Percentiles rank a stretch among this genome's conserved stretches.
Conservation (phyloP, 2,888 invertebrate species). For the Drosophila tripunctata region DNA sequence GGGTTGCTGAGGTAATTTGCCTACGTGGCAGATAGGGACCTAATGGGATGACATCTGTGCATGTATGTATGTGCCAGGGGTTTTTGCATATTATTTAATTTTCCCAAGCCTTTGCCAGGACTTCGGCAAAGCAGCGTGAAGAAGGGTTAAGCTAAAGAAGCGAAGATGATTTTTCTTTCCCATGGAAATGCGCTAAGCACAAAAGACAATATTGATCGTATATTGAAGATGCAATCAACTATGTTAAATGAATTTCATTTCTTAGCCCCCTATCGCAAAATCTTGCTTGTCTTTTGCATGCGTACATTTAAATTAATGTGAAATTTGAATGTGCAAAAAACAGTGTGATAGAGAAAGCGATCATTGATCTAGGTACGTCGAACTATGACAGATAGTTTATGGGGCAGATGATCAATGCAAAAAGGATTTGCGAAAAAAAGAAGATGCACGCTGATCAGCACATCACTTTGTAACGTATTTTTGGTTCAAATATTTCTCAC, state of each 20-base stretch:
- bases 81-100: constrained; percentile 82
- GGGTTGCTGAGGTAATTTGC: constrained; percentile 80
- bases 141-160: constrained; percentile 61
- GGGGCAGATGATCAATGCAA: constrained; percentile 22
- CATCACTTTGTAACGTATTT: constrained; percentile 46
- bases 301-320: constrained; percentile 80
- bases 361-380: constrained; percentile 43
- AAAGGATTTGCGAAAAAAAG: constrained; percentile 7
- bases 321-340: constrained; percentile 60
- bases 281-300: constrained; percentile 68
- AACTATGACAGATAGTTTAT: constrained; percentile 31
- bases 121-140: neutral
- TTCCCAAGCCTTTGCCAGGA: constrained; percentile 59
- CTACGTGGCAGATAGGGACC: constrained; percentile 67
- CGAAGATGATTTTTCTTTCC: constrained; percentile 75
- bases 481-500: constrained; percentile 53
- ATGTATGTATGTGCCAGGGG: constrained; percentile 52
- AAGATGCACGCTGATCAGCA: neutral
- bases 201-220: constrained; percentile 79
- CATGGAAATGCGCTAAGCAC: constrained; percentile 80
- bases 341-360: neutral
- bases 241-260: constrained; percentile 68
- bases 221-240: constrained; percentile 83
- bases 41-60: constrained; percentile 79
- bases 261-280: constrained; percentile 25